A percentile compares a stretch with the other conserved stretches of the same genome.
phyloP scores from a whole-genome alignment of 2,888 invertebrate species.

The Gasteruption jaculator region DNA sequence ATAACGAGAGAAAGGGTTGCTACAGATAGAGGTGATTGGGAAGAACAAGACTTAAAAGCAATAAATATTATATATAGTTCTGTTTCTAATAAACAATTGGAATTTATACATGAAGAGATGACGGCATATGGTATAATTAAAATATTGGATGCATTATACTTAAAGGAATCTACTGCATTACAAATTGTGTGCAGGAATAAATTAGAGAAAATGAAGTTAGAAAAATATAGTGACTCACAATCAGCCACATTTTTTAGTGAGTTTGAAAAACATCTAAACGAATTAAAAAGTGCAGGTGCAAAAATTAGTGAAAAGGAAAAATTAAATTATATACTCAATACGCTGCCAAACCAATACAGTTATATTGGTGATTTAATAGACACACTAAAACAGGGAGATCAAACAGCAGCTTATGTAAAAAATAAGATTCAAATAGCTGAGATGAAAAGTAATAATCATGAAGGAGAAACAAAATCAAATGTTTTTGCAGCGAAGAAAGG shows the following conservation, averaged over 20 bases:
- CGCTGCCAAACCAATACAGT: too few relatives aligned
- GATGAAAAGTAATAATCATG: constrained; percentile 20
- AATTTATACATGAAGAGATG: constrained; percentile 21
- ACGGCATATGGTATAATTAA: constrained; percentile 26
- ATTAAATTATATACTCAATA: constrained; percentile 33
- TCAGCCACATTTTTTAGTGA: constrained; percentile 24
- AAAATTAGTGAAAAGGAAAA: constrained; percentile 28
- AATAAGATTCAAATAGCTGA: constrained; percentile 26
- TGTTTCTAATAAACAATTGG: constrained; percentile 23
- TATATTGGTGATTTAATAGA: too few relatives aligned
- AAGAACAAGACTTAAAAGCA: constrained; percentile 24
- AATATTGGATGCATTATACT: constrained; percentile 27
- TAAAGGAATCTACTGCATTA: constrained; percentile 27
- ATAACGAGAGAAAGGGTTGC: not conserved
- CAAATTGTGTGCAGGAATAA: constrained; percentile 28
- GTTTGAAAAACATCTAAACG: constrained; percentile 29
- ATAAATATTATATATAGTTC: constrained; percentile 25
- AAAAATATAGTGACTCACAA: constrained; percentile 22
- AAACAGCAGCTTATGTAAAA: constrained; percentile 33
- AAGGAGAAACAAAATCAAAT: constrained; percentile 15
- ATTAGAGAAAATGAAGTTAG: constrained; percentile 25
- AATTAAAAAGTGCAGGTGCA: constrained; percentile 29
- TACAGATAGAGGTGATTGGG: constrained; percentile 21
- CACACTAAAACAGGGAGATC: too few relatives aligned
- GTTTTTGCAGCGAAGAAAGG: constrained; percentile 19